Evolutionary conservation across 2,797 vertebrate genomes (phyloP), one percentile per base, ranked within the genome.

Genomic region (Threskiornis aethiopicus): DNA sequence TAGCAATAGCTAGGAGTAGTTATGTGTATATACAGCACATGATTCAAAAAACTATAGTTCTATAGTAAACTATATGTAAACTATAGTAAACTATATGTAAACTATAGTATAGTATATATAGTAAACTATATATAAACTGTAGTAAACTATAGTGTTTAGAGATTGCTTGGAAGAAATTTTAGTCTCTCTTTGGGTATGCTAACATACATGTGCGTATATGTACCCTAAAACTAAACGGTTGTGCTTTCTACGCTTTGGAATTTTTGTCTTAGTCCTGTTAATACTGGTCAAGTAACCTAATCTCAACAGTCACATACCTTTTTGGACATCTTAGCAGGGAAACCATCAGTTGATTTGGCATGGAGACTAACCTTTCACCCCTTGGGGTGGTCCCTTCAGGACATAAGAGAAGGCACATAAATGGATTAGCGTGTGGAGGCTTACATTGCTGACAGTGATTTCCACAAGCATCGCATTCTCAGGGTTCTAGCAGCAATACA

Each of bases 301-400:
- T 96, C 91, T 90, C 41, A n/a, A 57, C 26, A 87, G 81, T 80
- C 91, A 85, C 90, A 95, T 96, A 95, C 54, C 90, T 97, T 92
- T 91, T 87, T 82, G 28, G 85, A 72, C 73, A 72, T 94, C 26
- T 93, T 90, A 93, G 71, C 66, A 82, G 47, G 66, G 41, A 84
- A 89, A 70, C 17, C 26, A 89, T 87, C 70, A 90, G 49, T 37
- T 93, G 95, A 93, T 96, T 96, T 85, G 88, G 78, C 93, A 89
- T 24, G 86, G 81, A 89, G 93, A 80, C 84, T 97, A 95, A 97
- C 96, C 96, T 96, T 96, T 97, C 91, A 96, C 94, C 96, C 91
- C 24, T 85, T 54, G 78, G 49, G 93, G 91, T 97, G 94, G 93
- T 96, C 94, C 17, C 39, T 71, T 93, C 84, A 77, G 81, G 75